Conservation (phyloP, 1,140 invertebrate genomes). For the Drosophila orena region DNA sequence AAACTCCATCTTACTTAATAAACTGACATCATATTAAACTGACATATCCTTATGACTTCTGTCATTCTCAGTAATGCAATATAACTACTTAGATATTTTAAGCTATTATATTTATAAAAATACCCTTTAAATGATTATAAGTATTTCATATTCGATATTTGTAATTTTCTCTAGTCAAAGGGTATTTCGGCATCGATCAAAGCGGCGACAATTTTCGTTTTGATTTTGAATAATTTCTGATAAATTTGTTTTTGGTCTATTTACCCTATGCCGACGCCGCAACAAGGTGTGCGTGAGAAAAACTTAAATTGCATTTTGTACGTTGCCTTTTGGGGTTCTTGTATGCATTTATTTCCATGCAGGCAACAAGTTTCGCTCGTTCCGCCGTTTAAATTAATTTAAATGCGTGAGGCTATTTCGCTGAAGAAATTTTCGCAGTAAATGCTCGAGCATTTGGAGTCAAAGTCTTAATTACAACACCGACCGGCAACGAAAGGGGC, state of each 20-base stretch:
- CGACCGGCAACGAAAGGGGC: conserved; percentile 24
- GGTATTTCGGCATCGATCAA: not conserved
- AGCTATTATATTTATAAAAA: no score
- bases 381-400: conserved; percentile 29
- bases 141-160: not conserved
- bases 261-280: conserved; percentile 15
- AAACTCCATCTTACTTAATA: no score
- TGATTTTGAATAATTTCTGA: conserved; percentile 49
- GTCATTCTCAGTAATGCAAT: no score
- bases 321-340: conserved; percentile 14
- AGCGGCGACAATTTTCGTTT: not conserved
- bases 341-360: conserved; percentile 28
- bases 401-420: conserved; percentile 26
- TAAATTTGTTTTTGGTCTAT: conserved; percentile 36
- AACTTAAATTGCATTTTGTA: conserved; percentile 55
- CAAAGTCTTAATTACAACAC: conserved; percentile 60
- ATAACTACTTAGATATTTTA: no score
- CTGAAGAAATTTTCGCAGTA: conserved; percentile 41
- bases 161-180: not conserved
- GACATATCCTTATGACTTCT: no score
- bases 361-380: conserved; percentile 31
- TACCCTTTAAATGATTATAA: no score
- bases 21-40: no score
- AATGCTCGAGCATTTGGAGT: conserved; percentile 36
- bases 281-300: conserved; percentile 51